Conservation (phyloP, 2,113 vertebrate species). For the Mastomys coucha region DNA sequence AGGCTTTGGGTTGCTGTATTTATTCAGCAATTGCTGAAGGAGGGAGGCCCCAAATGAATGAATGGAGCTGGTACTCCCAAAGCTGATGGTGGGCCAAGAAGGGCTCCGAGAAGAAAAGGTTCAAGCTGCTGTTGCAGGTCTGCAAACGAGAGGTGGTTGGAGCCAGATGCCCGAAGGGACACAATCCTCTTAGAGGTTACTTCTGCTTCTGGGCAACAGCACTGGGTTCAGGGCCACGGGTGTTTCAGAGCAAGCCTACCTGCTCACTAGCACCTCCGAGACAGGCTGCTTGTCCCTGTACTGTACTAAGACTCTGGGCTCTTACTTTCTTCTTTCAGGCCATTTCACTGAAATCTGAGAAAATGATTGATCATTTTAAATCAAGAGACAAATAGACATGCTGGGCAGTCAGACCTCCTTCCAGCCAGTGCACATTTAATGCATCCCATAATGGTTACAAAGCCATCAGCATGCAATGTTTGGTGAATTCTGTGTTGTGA, state of each 20-base stretch:
- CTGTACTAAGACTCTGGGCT: conserved; percentile 11
- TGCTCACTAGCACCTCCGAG: conserved; percentile 52
- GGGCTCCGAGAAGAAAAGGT: conserved; percentile 4
- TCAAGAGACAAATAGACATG: conserved; percentile 66
- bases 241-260: not conserved
- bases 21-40: not conserved
- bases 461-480: conserved; percentile 53
- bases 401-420: conserved; percentile 62
- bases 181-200: not conserved
- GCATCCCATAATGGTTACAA: conserved; percentile 60
- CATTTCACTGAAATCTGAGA: conserved; percentile 79
- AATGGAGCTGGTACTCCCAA: not conserved
- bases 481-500: conserved; percentile 68
- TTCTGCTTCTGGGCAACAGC: not conserved
- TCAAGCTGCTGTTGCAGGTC: not conserved
- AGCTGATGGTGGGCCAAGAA: not conserved
- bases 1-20: not conserved
- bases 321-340: conserved; percentile 60
- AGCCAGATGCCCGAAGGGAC: not conserved
- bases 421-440: conserved; percentile 49
- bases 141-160: not conserved
- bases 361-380: conserved; percentile 75
- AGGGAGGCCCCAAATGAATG: not conserved
- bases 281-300: conserved; percentile 37
- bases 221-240: not conserved